Base-by-base conservation (phyloP, 2,797 vertebrate genomes). In the Channa striata region DNA sequence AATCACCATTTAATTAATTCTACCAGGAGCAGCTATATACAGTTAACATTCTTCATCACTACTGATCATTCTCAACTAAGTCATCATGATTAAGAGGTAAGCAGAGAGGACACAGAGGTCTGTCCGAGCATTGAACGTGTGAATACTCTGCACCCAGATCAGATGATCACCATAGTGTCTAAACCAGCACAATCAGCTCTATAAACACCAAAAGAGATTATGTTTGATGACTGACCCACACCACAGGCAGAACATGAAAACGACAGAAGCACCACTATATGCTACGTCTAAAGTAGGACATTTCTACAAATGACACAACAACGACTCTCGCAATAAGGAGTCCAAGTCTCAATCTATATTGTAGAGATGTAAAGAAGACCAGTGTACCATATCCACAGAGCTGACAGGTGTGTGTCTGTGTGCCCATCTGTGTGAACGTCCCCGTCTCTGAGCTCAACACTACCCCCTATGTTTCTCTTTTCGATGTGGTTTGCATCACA, bases 401-500 rank as follows among this genome's bases (percentile, higher is more conserved):
- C 46, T 68, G 53, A 48, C 43, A 63, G 30, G 51, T 62, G 49
- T 68, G 74, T 64, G 58, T 68, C 58, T 68, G n/a, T 51, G 48
- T 64, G 23, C 47, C 34, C 47, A 34, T 50, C 21, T 39, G 30
- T 60, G 52, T 67, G 71, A 63, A 42, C 46, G 57, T 62, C 54
- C 21, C 50, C 40, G 30, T 86, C 70, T 84, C 74, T 62, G 86
- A 83, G 87, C 89, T 90, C 89, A 89, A 89, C 88, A 92, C 91
- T 87, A 91, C 88, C 90, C 91, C 80, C 90, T 90, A 82, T 81
- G 80, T 68, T 73, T 74, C 80, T 80, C 68, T 72, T 66, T 72
- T 78, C 81, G 69, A 80, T 82, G 85, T 59, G 59, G 75, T 77
- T 89, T 87, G 84, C 82, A 83, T 91, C 82, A 91, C 86, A 81